A percentile compares a stretch with the other conserved stretches of the same genome.
These are phyloP conservation scores for Idaea biselata DNA, from an alignment of 2,888 invertebrate genomes.

Conservation along the genomic window DNA sequence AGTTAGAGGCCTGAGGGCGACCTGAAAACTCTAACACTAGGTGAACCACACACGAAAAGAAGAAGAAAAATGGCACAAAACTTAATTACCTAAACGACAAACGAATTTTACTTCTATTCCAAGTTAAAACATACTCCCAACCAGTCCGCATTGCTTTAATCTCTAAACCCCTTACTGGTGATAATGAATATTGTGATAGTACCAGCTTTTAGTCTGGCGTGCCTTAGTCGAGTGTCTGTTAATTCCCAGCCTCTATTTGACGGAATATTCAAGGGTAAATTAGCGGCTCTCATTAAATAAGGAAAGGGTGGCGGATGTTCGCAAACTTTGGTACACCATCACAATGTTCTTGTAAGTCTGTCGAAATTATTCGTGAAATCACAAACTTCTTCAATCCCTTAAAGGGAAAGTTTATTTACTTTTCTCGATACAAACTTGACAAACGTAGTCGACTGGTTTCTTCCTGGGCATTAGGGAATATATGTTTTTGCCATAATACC, in stretches of 20 bases:
- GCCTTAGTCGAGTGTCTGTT: background rate
- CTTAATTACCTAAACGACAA: no score
- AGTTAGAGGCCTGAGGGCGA: no score
- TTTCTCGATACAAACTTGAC: no score
- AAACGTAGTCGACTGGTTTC: no score
- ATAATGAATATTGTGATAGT: background rate
- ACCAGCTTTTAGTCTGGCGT: background rate
- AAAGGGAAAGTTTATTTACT: no score
- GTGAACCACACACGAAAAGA: no score
- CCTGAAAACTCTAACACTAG: no score
- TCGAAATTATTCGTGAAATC: background rate
- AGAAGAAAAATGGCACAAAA: no score
- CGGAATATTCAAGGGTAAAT: constrained; percentile 16
- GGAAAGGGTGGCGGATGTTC: constrained; percentile 18
- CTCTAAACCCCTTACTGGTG: background rate
- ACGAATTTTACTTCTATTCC: background rate
- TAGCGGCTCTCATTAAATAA: constrained; percentile 15
- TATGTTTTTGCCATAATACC: no score
- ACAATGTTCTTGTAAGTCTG: background rate
- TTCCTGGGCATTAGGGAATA: no score
- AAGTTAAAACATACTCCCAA: background rate
- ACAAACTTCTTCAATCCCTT: background rate
- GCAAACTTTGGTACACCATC: background rate
- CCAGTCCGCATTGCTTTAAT: background rate
- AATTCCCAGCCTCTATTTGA: background rate